phyloP scores from a whole-genome alignment of 2,888 invertebrate genomes.

The Ichneumoninae sp. region DNA sequence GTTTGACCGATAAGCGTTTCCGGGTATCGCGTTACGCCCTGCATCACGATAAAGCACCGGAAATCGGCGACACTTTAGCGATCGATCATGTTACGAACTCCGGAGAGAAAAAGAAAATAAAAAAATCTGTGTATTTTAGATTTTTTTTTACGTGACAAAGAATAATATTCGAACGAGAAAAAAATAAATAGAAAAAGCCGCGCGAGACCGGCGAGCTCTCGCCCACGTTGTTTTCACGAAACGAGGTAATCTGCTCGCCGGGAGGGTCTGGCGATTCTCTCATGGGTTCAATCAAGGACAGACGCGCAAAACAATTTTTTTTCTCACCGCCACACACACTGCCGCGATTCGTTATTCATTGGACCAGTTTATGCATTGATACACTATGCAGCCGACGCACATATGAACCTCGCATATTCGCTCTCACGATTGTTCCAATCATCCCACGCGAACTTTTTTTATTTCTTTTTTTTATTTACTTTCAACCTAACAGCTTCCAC shows the following conservation, averaged over 20 bases:
- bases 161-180: slow-evolving; percentile 9
- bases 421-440: slow-evolving; percentile 43
- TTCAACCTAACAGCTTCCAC: background rate
- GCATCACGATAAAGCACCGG: background rate
- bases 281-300: slow-evolving; percentile 24
- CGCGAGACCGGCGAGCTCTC: background rate
- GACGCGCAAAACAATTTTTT: slow-evolving; percentile 3
- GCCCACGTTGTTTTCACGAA: slow-evolving; percentile 11
- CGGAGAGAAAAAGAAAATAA: background rate
- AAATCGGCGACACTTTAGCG: background rate
- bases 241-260: slow-evolving; percentile 2
- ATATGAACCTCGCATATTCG: slow-evolving; percentile 17
- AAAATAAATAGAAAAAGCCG: background rate
- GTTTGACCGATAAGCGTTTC: background rate
- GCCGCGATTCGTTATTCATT: slow-evolving; percentile 48
- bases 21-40: slow-evolving; percentile 7
- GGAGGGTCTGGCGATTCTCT: background rate
- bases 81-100: background rate
- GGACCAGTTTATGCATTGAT: slow-evolving; percentile 37
- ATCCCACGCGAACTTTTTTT: slow-evolving; percentile 40
- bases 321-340: slow-evolving; percentile 4
- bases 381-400: slow-evolving; percentile 20
- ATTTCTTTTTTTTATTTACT: slow-evolving; percentile 6
- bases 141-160: background rate
- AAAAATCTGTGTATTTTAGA: background rate